These are phyloP conservation scores for Cataglyphis altisquamis DNA, from an alignment of 2,888 invertebrate species.

Conservation along the genomic window DNA sequence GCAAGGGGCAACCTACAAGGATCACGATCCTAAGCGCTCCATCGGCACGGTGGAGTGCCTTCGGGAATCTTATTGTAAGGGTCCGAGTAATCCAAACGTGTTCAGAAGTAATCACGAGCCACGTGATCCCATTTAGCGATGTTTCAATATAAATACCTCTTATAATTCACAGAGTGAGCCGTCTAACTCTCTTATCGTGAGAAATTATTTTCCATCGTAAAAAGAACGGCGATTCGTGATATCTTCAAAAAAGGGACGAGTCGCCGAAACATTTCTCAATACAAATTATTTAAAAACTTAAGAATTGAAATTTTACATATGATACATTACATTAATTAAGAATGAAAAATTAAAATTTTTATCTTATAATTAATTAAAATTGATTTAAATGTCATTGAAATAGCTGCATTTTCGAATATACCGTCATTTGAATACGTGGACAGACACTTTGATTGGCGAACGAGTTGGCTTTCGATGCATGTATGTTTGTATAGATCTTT, in stretches of 20 bases:
- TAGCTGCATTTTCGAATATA: neutral
- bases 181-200: neutral
- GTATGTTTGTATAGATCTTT: neutral
- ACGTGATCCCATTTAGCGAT: slow-evolving; percentile 43
- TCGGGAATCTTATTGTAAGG: slow-evolving; percentile 34
- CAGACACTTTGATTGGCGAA: neutral
- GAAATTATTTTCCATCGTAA: slow-evolving; percentile 10
- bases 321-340: neutral
- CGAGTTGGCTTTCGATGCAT: neutral
- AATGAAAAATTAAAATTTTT: neutral
- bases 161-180: slow-evolving; percentile 34
- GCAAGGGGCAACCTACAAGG: slow-evolving; percentile 17
- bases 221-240: neutral
- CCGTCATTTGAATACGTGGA: neutral
- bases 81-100: slow-evolving; percentile 44
- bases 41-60: slow-evolving; percentile 19
- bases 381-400: neutral
- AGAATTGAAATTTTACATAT: neutral
- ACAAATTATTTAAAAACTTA: neutral
- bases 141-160: slow-evolving; percentile 40
- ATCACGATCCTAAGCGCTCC: slow-evolving; percentile 38
- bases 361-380: too few relatives aligned
- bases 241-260: neutral
- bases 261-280: neutral
- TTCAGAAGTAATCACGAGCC: slow-evolving; percentile 48